Evolutionary conservation across 1,140 invertebrate genomes (phyloP), one percentile per base, ranked within the genome.

Genomic region (Trachelipus rathkii): DNA sequence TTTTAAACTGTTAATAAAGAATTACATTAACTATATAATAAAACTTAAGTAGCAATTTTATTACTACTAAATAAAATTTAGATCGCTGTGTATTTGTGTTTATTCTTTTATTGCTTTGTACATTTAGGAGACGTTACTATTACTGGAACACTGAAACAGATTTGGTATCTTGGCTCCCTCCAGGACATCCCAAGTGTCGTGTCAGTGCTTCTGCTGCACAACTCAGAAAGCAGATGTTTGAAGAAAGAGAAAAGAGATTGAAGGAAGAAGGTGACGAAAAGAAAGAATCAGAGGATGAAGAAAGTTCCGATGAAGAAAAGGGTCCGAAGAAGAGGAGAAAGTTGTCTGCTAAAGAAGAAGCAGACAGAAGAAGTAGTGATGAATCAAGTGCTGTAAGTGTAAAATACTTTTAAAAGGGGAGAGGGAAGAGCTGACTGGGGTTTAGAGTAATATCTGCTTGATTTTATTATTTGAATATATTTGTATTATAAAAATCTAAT

Each of bases 61-160:
- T n/a, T n/a, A n/a, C n/a, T n/a, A n/a, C n/a, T n/a, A n/a, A n/a
- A n/a, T n/a, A n/a, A n/a, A n/a, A n/a, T n/a, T n/a, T n/a, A n/a
- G 6, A 33, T 6, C 33, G 6, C 1, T 33, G 33, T 33, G 1
- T 33, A 33, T 33, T 33, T 33, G 33, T 33, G 1, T 33, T 6
- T 33, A 33, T 33, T 33, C 6, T 33, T 33, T 33, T 33, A 3
- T 33, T 33, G 1, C 6, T 33, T 33, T 33, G 1, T 33, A 33
- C 6, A 33, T n/a, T 8, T 67, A 81, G 79, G 80, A 91, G 91
- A 0, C 88, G 92, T 79, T 94, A 94, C 86, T 99, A 97, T 86
- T 98, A 96, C 84, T 98, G 96, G 96, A 93, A 96, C 84, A 90
- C 91, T 82, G 88, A 91, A 72, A 95, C 93, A 79, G 95, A 97